These are phyloP conservation scores for Drosophila pectinifera DNA, from an alignment of 1,140 invertebrate species.

Conservation along the genomic window DNA sequence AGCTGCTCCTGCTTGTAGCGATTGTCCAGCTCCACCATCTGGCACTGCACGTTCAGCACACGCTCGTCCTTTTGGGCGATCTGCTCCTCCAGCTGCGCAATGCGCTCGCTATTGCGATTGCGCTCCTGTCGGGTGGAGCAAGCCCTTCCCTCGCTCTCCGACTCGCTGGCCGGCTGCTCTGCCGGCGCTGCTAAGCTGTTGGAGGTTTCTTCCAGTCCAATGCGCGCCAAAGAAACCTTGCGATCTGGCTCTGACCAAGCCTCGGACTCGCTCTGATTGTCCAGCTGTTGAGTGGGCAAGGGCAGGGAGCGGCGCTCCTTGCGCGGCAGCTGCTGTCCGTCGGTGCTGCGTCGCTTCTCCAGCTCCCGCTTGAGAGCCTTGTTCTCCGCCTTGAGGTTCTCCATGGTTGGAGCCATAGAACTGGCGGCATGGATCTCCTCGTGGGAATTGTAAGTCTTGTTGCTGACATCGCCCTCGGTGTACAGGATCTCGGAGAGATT, in stretches of 20 bases:
- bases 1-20: constrained; percentile 85
- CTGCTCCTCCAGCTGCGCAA: constrained; percentile 85
- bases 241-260: constrained; percentile 94
- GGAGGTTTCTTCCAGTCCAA: constrained; percentile 87
- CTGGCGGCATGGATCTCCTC: constrained; percentile 76
- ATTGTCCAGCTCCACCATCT: constrained; percentile 81
- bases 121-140: constrained; percentile 57
- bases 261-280: constrained; percentile 91
- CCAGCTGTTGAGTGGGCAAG: constrained; percentile 62
- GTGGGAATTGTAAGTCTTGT: constrained; percentile 75
- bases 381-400: constrained; percentile 85
- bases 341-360: constrained; percentile 62
- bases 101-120: constrained; percentile 85
- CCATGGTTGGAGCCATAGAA: constrained; percentile 72
- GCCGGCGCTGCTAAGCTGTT: constrained; percentile 40
- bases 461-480: constrained; percentile 56
- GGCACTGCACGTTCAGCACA: constrained; percentile 83
- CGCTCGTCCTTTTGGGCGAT: constrained; percentile 85
- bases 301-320: constrained; percentile 70
- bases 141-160: constrained; percentile 66
- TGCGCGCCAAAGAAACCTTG: constrained; percentile 91
- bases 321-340: constrained; percentile 42
- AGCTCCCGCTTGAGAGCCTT: constrained; percentile 85
- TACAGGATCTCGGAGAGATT: constrained; percentile 85
- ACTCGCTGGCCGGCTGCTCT: constrained; percentile 63